phyloP scores from a whole-genome alignment of 2,797 vertebrate species.

The Sebastes kiyomatsui region DNA sequence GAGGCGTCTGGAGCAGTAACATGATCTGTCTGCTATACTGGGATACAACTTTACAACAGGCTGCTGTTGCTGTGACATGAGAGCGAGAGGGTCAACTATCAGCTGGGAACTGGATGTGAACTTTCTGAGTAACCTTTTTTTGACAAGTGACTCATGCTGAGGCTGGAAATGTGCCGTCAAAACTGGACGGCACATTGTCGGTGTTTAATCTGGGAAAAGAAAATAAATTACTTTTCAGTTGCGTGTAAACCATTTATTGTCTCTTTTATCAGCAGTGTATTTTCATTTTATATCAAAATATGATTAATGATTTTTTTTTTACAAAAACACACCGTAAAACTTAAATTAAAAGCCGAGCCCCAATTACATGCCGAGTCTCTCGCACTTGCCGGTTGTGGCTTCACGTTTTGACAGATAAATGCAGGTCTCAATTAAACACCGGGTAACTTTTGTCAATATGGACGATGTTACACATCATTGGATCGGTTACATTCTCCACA shows the following conservation, averaged over 20 bases:
- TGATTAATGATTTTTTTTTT: no score
- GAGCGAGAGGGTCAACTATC: constrained; percentile 15
- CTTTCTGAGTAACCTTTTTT: constrained; percentile 5
- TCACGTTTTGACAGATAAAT: no score
- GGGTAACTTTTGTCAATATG: no score
- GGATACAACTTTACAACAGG: constrained; percentile 61
- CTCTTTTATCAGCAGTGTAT: neutral
- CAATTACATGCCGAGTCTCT: no score
- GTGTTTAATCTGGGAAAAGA: neutral
- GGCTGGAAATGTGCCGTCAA: neutral
- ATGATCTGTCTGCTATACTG: constrained; percentile 49
- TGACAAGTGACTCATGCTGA: constrained; percentile 5
- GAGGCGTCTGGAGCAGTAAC: constrained; percentile 58
- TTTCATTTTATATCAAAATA: no score
- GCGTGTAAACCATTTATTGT: neutral
- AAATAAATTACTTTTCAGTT: neutral
- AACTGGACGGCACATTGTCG: neutral
- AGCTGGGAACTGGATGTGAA: constrained; percentile 24
- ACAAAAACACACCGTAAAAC: no score
- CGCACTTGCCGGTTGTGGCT: no score
- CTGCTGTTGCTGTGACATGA: constrained; percentile 38
- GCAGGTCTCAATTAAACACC: no score
- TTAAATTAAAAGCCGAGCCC: no score
- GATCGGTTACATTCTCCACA: no score
- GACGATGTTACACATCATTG: no score